Evolutionary conservation across 1,140 invertebrate genomes (phyloP).

Genomic region (Plutomurus gul): DNA sequence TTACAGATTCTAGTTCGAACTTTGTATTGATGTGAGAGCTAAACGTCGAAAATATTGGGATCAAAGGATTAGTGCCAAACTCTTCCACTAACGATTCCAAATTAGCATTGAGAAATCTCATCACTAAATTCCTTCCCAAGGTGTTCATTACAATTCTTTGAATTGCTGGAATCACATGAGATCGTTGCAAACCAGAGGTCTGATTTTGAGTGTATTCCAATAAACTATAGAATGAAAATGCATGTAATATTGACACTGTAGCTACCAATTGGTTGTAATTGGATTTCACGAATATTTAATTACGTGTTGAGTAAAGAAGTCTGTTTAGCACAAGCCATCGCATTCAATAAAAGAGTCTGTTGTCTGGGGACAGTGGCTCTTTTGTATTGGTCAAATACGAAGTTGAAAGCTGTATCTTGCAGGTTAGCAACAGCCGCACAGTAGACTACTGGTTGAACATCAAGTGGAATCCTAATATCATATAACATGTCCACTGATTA

Average conservation of each 20-base stretch:
- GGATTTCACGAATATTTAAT: not conserved
- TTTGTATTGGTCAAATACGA: conserved; percentile 28
- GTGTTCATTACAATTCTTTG: conserved; percentile 6
- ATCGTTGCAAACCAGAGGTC: not conserved
- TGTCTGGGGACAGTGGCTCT: not conserved
- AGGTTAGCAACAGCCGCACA: conserved; percentile 77
- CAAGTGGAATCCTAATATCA: conserved; percentile 34
- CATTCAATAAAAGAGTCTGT: conserved; percentile 9
- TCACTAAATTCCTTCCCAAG: not conserved
- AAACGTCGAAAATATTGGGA: not conserved
- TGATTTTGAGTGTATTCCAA: not conserved
- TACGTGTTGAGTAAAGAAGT: not conserved
- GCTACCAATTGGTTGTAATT: not conserved
- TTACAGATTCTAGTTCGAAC: not conserved
- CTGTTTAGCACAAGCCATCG: conserved; percentile 26
- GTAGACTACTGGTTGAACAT: conserved; percentile 64
- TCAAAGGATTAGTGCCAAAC: not conserved
- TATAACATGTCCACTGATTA: not conserved
- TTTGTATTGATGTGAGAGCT: not conserved
- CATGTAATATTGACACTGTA: not conserved
- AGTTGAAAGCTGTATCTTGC: conserved; percentile 42
- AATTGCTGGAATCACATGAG: not conserved
- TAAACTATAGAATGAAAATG: not conserved
- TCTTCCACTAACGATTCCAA: not conserved
- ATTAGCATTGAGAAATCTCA: not conserved